Evolutionary conservation across 2,797 vertebrate species (phyloP).

Genomic region (Clarias pachynema): DNA sequence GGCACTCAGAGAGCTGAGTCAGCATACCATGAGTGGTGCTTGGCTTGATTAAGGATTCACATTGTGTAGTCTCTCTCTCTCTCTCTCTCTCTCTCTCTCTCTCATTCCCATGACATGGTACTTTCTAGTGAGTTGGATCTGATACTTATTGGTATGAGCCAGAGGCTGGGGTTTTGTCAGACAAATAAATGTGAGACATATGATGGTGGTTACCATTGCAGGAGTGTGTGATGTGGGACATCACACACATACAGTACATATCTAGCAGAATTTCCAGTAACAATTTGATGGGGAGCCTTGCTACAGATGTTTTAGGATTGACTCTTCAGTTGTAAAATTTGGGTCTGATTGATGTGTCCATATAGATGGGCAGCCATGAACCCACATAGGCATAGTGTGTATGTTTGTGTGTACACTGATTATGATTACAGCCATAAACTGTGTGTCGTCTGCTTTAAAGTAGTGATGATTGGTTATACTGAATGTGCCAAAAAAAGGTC

Average conservation of each 20-base stretch:
- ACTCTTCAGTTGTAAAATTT: conserved; percentile 36
- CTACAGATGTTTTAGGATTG: conserved; percentile 44
- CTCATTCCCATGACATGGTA: conserved; percentile 7
- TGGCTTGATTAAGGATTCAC: conserved; percentile 20
- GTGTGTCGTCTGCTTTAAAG: conserved; percentile 28
- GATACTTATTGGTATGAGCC: conserved; percentile 23
- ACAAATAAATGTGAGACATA: conserved; percentile 34
- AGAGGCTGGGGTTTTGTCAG: background rate
- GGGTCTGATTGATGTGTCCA: conserved; percentile 44
- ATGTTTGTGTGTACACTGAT: background rate
- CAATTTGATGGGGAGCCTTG: conserved; percentile 14
- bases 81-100: conserved; percentile 1
- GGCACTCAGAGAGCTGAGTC: conserved; percentile 31
- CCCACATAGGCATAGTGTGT: conserved; percentile 27
- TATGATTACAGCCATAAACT: conserved; percentile 29
- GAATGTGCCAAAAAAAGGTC: background rate
- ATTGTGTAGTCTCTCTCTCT: conserved; percentile 2
- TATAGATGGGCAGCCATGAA: conserved; percentile 23
- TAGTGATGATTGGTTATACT: background rate
- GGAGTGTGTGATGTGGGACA: conserved; percentile 39
- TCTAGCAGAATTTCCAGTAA: conserved; percentile 48
- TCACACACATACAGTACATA: conserved; percentile 35
- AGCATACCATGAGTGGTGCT: conserved; percentile 17
- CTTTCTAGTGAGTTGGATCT: conserved; percentile 17
- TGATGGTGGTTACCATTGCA: conserved; percentile 31